Evolutionary conservation across 2,888 invertebrate genomes (phyloP).

Genomic region (Chrysotoxum bicinctum): DNA sequence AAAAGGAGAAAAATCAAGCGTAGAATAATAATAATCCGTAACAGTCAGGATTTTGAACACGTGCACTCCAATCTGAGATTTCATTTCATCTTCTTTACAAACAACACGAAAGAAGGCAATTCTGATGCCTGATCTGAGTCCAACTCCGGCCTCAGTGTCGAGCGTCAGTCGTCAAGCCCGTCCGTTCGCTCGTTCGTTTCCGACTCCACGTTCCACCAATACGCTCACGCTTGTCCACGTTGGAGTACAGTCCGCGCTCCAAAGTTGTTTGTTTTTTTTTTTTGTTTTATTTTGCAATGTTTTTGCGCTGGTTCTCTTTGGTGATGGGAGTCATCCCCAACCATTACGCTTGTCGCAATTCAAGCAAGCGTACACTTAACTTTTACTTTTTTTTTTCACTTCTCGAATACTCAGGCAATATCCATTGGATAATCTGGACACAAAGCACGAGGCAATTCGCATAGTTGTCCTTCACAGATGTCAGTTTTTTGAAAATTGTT

Average conservation of each 20-base stretch:
- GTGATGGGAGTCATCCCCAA: background rate
- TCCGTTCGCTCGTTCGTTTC: background rate
- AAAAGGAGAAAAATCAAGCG: conserved; percentile 23
- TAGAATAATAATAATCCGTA: conserved; percentile 59
- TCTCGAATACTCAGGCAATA: background rate
- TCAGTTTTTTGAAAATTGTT: conserved; percentile 25
- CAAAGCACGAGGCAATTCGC: conserved; percentile 38
- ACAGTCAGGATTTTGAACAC: conserved; percentile 43
- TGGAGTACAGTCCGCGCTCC: conserved; percentile 16
- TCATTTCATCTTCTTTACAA: conserved; percentile 34
- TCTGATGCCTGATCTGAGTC: background rate
- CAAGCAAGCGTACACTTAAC: background rate
- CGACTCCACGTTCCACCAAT: background rate
- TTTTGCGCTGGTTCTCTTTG: conserved; percentile 9
- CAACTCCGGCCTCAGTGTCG: background rate
- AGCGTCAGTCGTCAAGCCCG: background rate
- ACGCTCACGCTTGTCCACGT: conserved; percentile 10
- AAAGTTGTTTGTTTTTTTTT: background rate
- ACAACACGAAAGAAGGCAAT: conserved; percentile 11
- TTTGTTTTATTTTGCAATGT: conserved; percentile 8
- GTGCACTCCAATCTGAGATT: conserved; percentile 50
- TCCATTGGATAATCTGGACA: conserved; percentile 33
- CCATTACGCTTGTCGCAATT: conserved; percentile 6
- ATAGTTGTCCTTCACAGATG: conserved; percentile 39
- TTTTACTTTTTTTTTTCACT: conserved; percentile 38